Percentiles rank a stretch among this genome's conserved stretches.
Conservation (phyloP, 1,140 invertebrate species). For the Coptotermes formosanus region DNA sequence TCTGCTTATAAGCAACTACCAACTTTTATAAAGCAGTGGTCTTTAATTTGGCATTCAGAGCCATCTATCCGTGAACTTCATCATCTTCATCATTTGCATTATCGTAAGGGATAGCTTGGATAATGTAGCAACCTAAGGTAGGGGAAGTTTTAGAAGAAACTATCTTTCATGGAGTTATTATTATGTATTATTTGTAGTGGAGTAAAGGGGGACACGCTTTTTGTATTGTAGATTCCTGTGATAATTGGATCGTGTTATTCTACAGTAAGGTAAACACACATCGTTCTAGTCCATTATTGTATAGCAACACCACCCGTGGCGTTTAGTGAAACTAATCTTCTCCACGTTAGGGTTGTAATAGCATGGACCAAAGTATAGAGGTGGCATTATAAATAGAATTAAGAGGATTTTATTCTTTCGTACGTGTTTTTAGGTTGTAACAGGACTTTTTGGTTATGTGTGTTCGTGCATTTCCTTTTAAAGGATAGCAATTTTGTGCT, state of each 20-base stretch:
- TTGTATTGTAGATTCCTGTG: constrained; percentile 10
- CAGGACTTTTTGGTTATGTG: neutral
- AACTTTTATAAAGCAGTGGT: constrained; percentile 1
- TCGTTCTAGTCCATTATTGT: neutral
- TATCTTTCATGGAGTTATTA: constrained; percentile 4
- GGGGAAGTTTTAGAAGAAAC: neutral
- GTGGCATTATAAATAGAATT: neutral
- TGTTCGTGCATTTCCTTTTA: neutral
- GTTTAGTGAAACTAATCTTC: constrained; percentile 13
- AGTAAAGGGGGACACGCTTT: neutral
- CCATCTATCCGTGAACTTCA: constrained; percentile 1
- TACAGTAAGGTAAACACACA: neutral
- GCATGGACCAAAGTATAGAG: neutral
- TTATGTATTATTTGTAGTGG: neutral
- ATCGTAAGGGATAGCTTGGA: neutral
- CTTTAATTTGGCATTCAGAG: constrained; percentile 7
- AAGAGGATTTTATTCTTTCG: neutral
- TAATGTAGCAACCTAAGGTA: neutral
- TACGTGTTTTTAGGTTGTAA: constrained; percentile 7
- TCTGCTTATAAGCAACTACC: neutral
- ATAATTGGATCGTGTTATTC: constrained; percentile 14
- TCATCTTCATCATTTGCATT: constrained; percentile 13
- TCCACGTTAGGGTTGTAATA: neutral
- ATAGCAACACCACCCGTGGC: neutral
- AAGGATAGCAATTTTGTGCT: neutral